Conservation (phyloP, 2,888 invertebrate species). For the Dichetophora obliterata region DNA sequence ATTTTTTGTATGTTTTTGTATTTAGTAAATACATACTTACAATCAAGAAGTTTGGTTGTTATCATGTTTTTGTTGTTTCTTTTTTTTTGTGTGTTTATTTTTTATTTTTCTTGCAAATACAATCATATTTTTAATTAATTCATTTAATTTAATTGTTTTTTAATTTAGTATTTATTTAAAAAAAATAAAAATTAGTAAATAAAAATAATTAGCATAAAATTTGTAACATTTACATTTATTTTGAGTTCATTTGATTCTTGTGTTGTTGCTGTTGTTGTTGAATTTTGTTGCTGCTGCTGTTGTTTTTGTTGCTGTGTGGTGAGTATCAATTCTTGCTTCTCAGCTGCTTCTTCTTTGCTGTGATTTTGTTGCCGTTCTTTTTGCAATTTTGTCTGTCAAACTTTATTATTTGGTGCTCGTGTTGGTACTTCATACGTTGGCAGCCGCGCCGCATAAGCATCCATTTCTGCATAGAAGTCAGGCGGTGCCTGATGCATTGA, state of each 20-base stretch:
- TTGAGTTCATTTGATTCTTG: constrained; percentile 69
- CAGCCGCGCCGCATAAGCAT: constrained; percentile 65
- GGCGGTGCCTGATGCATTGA: constrained; percentile 64
- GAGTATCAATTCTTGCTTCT: constrained; percentile 34
- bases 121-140: constrained; percentile 13
- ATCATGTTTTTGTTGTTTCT: not conserved
- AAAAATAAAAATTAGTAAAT: constrained; percentile 54
- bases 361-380: constrained; percentile 49
- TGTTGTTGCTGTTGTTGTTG: constrained; percentile 52
- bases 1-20: constrained; percentile 6
- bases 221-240: constrained; percentile 67
- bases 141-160: constrained; percentile 9
- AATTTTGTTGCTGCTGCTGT: constrained; percentile 53
- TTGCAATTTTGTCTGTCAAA: constrained; percentile 64
- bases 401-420: constrained; percentile 64
- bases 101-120: constrained; percentile 6
- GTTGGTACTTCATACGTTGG: constrained; percentile 63
- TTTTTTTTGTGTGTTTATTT: not conserved
- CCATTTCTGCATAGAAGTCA: constrained; percentile 67
- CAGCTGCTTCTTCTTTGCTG: constrained; percentile 46
- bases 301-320: constrained; percentile 47
- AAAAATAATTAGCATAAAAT: constrained; percentile 67
- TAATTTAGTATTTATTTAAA: not conserved
- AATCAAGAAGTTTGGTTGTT: constrained; percentile 23
- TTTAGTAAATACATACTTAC: not conserved